These are phyloP conservation scores for Montipora capitata DNA, from an alignment of 92 coral and sea anemone genomes.

Conservation along the genomic window DNA sequence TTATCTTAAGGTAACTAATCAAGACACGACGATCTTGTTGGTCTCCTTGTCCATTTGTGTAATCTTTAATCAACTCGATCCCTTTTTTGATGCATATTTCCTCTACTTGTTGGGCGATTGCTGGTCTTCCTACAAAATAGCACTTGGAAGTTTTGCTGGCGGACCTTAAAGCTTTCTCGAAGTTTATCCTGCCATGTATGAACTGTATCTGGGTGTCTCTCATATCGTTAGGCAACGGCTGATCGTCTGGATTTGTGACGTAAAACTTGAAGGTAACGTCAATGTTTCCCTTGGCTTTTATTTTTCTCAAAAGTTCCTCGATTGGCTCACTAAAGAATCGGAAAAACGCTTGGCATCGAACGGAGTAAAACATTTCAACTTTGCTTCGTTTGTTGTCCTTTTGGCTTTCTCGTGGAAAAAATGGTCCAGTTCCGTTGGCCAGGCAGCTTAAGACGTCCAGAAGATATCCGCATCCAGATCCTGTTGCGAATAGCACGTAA, in stretches of 20 bases:
- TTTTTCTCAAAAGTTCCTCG: conserved; percentile 33
- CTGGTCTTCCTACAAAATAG: conserved; percentile 77
- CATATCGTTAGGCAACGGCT: not conserved
- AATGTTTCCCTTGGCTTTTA: conserved; percentile 39
- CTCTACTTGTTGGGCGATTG: conserved; percentile 49
- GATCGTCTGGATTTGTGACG: conserved; percentile 40
- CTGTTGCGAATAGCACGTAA: conserved; percentile 68
- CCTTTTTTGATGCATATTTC: conserved; percentile 57
- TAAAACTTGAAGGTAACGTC: conserved; percentile 44
- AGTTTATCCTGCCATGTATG: conserved; percentile 50
- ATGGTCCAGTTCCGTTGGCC: conserved; percentile 42
- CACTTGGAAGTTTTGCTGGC: conserved; percentile 50
- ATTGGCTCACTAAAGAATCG: conserved; percentile 22
- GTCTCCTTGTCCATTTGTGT: conserved; percentile 62
- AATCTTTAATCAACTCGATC: conserved; percentile 38
- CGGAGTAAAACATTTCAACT: conserved; percentile 69
- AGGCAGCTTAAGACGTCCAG: conserved; percentile 63
- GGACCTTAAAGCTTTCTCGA: conserved; percentile 45
- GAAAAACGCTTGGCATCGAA: conserved; percentile 59
- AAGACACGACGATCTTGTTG: conserved; percentile 39
- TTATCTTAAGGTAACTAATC: conserved; percentile 50
- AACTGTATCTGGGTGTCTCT: conserved; percentile 23
- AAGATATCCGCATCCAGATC: conserved; percentile 75
- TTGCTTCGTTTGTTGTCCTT: not conserved
- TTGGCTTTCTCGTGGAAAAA: not conserved